A percentile compares a stretch with the other conserved stretches of the same genome.
Evolutionary conservation across 2,113 vertebrate species (phyloP).

Genomic region (Chloroceryle aenea): DNA sequence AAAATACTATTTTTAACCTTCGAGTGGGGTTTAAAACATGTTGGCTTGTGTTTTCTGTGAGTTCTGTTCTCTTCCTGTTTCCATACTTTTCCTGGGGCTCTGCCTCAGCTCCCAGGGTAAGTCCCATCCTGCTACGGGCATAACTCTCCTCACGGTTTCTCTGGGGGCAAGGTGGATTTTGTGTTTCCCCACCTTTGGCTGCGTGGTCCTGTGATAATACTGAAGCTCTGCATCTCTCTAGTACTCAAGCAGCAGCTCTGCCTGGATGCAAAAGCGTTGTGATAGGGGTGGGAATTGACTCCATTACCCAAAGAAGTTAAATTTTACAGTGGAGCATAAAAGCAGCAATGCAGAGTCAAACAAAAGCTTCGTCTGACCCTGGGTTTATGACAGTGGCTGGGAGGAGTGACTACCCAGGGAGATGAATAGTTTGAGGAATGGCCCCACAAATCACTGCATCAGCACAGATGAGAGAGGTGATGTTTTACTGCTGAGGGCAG

Average conservation of each 20-base stretch:
- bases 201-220: neutral
- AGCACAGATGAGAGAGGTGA: neutral
- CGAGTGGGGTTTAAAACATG: neutral
- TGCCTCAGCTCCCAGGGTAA: rapidly evolving
- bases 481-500: neutral
- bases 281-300: neutral
- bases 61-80: neutral
- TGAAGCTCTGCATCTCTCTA: neutral
- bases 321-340: neutral
- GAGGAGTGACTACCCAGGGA: neutral
- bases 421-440: neutral
- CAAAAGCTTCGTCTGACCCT: neutral
- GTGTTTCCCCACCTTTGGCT: neutral
- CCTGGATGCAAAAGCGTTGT: neutral
- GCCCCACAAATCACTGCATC: neutral
- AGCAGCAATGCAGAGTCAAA: neutral
- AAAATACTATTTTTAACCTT: slow-evolving; percentile 17
- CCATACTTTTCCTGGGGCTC: neutral
- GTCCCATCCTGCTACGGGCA: neutral
- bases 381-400: neutral
- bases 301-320: neutral
- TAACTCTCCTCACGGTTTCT: neutral
- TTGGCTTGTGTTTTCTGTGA: neutral
- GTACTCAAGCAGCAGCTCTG: neutral
- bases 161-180: neutral